These are phyloP conservation scores for Morelia viridis DNA, from an alignment of 2,797 vertebrate genomes.

Conservation along the genomic window DNA sequence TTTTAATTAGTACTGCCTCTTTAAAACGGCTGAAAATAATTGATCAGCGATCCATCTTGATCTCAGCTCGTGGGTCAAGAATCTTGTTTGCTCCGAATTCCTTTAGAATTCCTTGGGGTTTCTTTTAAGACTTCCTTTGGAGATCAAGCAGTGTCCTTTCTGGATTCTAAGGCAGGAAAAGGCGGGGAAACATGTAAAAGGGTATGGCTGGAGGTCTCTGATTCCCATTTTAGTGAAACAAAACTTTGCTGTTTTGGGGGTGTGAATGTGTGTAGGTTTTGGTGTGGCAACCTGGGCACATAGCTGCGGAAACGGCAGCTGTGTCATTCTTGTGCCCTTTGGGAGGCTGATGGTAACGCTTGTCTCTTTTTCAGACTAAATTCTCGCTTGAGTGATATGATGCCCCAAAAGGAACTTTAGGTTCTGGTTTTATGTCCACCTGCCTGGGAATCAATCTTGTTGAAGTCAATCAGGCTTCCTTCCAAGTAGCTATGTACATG, in stretches of 20 bases:
- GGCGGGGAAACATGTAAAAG: not conserved
- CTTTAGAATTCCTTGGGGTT: not conserved
- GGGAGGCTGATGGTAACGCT: not conserved
- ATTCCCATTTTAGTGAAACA: not conserved
- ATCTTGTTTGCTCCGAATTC: constrained; percentile 20
- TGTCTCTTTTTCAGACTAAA: not conserved
- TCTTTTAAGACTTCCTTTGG: constrained; percentile 17
- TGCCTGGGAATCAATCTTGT: not conserved
- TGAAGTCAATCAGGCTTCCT: not conserved
- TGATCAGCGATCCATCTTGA: not conserved
- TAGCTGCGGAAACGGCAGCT: not conserved
- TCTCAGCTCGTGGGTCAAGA: not conserved
- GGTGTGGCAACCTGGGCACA: not conserved
- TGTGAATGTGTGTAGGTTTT: not conserved
- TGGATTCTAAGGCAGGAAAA: not conserved
- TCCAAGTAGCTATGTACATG: not conserved
- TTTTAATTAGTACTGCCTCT: not conserved
- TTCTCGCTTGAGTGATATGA: not conserved
- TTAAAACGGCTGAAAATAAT: not conserved
- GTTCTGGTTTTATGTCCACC: not conserved
- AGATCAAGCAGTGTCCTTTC: constrained; percentile 9
- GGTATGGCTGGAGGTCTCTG: not conserved
- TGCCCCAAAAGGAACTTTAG: not conserved
- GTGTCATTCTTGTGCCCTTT: not conserved
- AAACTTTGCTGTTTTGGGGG: not conserved